A percentile compares a stretch with the other conserved stretches of the same genome.
Evolutionary conservation across 2,113 vertebrate species (phyloP).

Genomic region (Pomatostomus ruficeps): DNA sequence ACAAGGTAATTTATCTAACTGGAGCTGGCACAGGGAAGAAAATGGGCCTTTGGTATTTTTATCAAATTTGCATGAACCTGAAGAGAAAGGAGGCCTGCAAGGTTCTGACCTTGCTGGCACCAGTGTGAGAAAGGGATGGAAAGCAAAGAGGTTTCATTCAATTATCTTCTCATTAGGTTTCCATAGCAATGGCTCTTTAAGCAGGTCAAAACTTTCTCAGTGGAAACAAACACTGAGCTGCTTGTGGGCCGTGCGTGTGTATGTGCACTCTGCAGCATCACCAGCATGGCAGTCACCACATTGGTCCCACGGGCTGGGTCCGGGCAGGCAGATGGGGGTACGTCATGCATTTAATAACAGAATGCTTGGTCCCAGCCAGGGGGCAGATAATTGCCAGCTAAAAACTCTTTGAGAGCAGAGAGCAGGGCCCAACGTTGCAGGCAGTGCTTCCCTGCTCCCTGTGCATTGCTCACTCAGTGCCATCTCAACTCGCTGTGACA

Average conservation of each 20-base stretch:
- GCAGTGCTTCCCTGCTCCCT: not conserved
- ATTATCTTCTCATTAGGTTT: slow-evolving; percentile 85
- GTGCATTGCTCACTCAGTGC: not conserved
- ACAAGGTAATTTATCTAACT: slow-evolving; percentile 37
- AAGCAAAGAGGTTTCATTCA: slow-evolving; percentile 78
- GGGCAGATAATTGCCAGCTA: not conserved
- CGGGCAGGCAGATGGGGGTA: not conserved
- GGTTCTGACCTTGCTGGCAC: slow-evolving; percentile 58
- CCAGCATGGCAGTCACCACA: not conserved
- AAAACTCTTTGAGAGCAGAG: not conserved
- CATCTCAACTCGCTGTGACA: not conserved
- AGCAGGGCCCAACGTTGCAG: not conserved
- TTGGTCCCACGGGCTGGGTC: not conserved
- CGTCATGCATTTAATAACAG: not conserved
- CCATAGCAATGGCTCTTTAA: slow-evolving; percentile 80
- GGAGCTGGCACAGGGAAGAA: slow-evolving; percentile 15
- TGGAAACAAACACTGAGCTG: slow-evolving; percentile 64
- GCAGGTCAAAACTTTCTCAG: slow-evolving; percentile 79
- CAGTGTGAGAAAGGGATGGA: slow-evolving; percentile 60
- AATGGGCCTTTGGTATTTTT: slow-evolving; percentile 39
- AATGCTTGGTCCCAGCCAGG: not conserved
- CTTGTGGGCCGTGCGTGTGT: not conserved
- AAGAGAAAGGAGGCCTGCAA: slow-evolving; percentile 40
- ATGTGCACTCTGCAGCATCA: not conserved
- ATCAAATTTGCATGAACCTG: slow-evolving; percentile 62